phyloP scores from a whole-genome alignment of 2,797 vertebrate genomes.

The Buphagus erythrorhynchus region DNA sequence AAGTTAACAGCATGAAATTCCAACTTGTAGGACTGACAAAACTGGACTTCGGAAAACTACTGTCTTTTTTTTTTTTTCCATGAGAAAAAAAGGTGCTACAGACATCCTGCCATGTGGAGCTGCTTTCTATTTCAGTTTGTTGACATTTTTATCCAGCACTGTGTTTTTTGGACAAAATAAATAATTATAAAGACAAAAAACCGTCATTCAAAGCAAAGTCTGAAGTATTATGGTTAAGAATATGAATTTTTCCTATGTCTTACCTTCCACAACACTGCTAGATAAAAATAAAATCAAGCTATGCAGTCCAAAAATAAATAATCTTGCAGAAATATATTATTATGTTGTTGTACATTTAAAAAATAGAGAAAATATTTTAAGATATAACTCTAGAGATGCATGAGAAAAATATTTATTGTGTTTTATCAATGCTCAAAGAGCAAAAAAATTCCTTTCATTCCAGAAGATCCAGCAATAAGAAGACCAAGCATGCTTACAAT shows the following conservation, averaged over 20 bases:
- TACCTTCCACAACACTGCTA: not conserved
- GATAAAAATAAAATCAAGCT: not conserved
- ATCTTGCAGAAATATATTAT: not conserved
- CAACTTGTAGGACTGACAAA: not conserved
- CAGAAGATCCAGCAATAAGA: not conserved
- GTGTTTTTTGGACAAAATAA: not conserved
- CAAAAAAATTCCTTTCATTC: not conserved
- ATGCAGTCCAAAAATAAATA: not conserved
- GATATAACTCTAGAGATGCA: not conserved
- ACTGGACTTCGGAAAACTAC: not conserved
- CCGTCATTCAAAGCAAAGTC: not conserved
- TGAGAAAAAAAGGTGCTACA: not conserved
- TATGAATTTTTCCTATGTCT: not conserved
- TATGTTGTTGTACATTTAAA: not conserved
- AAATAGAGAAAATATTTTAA: not conserved
- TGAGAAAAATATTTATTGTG: not conserved
- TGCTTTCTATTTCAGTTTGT: not conserved
- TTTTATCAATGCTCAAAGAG: not conserved
- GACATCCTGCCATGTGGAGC: not conserved
- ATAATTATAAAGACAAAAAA: not conserved
- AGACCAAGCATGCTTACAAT: not conserved
- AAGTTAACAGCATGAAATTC: conserved; percentile 27
- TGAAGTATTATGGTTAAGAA: not conserved
- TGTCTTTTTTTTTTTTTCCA: not conserved
- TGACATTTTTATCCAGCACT: not conserved